Evolutionary conservation across 2,797 vertebrate species (phyloP), one percentile per base, ranked within the genome.

Genomic region (Danio choprae): DNA sequence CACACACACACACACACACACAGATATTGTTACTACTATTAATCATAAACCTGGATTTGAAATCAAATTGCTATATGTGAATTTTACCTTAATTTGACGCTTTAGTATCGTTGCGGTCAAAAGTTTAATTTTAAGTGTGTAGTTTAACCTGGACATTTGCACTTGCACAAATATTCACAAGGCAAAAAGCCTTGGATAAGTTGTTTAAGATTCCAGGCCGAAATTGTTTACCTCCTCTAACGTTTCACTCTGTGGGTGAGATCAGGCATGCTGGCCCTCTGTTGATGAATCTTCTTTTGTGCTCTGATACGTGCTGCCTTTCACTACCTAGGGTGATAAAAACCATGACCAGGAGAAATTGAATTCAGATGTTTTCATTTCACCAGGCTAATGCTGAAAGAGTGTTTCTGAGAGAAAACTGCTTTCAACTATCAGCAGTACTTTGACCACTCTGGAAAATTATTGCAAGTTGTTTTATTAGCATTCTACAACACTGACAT

Each of bases 381-480:
- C 29, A 58, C 43, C 40, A 51, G 16, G 41, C 50, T 38, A 15
- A 77, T 55, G 62, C 29, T 77, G 7, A 82, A 72, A 65, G 41
- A 65, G 50, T 13, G 18, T 43, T 41, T 77, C 29, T 41, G 59
- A 50, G 59, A 46, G n/a, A 55, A 68, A 76, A 46, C 40, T 18
- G 18, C 53, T 29, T 56, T 65, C n/a, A 43, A 55, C 5, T 51
- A 36, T n/a, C 16, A n/a, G 22, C 29, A 77, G 20, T 4, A 48
- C 13, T 40, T 44, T 36, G 44, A 71, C 13, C 56, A 71, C 10
- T 29, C n/a, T 70, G 15, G 12, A 50, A 78, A 65, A 8, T 43
- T 76, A 76, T 65, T 64, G 50, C 18, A 71, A 15, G 50, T 46
- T 73, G 51, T 55, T 80, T 73, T 80, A 80, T 73, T 80, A 51